These are phyloP conservation scores for Onychorhynchus coronatus DNA, from an alignment of 2,113 vertebrate genomes.

Conservation along the genomic window DNA sequence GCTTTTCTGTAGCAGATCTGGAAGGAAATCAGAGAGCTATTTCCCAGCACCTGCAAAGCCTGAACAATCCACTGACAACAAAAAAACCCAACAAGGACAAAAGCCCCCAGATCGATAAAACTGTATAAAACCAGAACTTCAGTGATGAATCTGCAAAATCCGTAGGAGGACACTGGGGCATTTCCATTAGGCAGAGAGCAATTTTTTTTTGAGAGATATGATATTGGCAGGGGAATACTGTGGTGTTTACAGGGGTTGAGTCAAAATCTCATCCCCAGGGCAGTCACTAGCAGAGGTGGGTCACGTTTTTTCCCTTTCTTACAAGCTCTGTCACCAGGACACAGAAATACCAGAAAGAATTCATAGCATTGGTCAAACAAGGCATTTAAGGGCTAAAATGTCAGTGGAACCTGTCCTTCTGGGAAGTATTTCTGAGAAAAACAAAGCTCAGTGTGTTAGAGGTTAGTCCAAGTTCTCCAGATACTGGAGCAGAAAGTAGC, in stretches of 20 bases:
- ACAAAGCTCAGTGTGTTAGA: neutral
- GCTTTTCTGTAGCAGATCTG: neutral
- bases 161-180: neutral
- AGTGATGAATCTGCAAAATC: neutral
- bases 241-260: neutral
- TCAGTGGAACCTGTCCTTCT: neutral
- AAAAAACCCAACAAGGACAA: neutral
- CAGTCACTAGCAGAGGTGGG: neutral
- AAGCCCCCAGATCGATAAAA: neutral
- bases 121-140: neutral
- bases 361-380: neutral
- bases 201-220: neutral
- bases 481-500: neutral
- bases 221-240: neutral
- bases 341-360: neutral
- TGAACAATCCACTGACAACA: neutral
- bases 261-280: neutral
- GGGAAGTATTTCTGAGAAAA: neutral
- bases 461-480: neutral
- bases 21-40: neutral
- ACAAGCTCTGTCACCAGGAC: neutral
- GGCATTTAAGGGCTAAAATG: neutral
- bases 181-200: neutral
- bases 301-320: neutral
- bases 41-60: neutral